Percentiles rank a stretch among this genome's conserved stretches.
Evolutionary conservation across 2,888 invertebrate genomes (phyloP).

Genomic region (Resseliella maxima): DNA sequence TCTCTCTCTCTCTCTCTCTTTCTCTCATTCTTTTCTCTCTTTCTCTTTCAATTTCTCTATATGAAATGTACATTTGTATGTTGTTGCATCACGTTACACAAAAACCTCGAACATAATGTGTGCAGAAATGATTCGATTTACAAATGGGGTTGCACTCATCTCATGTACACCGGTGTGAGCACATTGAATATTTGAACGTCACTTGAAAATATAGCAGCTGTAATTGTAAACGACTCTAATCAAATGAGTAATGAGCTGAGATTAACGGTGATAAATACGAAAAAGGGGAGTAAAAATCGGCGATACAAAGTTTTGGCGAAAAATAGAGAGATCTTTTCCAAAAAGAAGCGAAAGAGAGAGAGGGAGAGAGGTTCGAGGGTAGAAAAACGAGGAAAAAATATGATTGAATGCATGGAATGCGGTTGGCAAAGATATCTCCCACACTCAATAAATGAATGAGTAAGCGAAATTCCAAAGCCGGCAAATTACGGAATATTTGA

Average conservation of each 20-base stretch:
- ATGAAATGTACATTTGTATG: too few species aligned
- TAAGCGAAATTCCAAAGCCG: constrained; percentile 22
- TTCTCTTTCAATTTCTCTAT: too few species aligned
- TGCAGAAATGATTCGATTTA: constrained; percentile 12
- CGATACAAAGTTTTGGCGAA: neutral
- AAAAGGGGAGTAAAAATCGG: neutral
- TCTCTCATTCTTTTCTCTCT: too few species aligned
- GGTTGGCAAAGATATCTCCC: constrained; percentile 14
- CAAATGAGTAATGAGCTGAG: constrained; percentile 34
- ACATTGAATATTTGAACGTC: neutral
- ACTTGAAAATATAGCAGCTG: constrained; percentile 4
- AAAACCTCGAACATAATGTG: neutral
- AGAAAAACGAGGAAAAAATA: neutral
- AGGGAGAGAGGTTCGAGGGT: neutral
- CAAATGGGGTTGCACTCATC: neutral
- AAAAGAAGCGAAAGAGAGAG: neutral
- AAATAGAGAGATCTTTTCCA: neutral
- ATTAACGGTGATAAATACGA: constrained; percentile 10
- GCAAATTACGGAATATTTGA: constrained; percentile 36
- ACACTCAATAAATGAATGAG: constrained; percentile 16
- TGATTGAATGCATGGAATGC: constrained; percentile 5
- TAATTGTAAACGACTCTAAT: constrained; percentile 29
- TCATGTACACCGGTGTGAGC: neutral
- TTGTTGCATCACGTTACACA: neutral
- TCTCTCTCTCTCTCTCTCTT: too few species aligned